phyloP scores from a whole-genome alignment of 2,888 invertebrate genomes.

The Dicranocentrus wangi region DNA sequence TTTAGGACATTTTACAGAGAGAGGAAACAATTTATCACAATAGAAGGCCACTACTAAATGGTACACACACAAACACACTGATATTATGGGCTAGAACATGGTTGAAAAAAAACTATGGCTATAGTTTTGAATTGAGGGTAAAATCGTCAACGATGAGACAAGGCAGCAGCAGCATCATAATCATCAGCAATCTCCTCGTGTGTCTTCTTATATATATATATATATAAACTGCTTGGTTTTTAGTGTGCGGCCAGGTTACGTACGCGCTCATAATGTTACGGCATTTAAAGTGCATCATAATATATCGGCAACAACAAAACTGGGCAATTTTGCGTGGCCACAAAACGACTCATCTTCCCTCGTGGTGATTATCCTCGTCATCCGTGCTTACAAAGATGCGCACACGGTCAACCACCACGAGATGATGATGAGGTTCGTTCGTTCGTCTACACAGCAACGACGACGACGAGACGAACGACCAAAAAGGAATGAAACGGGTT shows the following conservation, averaged over 20 bases:
- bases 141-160: background rate
- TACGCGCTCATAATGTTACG: background rate
- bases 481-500: conserved; percentile 11
- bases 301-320: conserved; percentile 12
- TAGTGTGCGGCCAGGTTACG: background rate
- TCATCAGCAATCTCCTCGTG: background rate
- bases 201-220: background rate
- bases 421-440: no score
- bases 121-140: background rate
- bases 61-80: no score
- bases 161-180: background rate
- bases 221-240: background rate
- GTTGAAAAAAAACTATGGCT: no score
- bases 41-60: no score
- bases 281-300: conserved; percentile 22
- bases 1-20: background rate
- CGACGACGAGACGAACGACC: background rate
- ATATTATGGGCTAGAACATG: no score
- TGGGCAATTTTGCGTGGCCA: conserved; percentile 37
- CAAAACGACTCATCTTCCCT: conserved; percentile 31
- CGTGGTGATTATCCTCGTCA: conserved; percentile 8
- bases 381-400: conserved; percentile 31
- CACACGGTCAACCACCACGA: conserved; percentile 15
- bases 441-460: no score
- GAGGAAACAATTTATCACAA: background rate